Percentiles rank a stretch among this genome's conserved stretches.
phyloP scores from a whole-genome alignment of 2,888 invertebrate genomes.

The Rhimphoctona megacephalus region DNA sequence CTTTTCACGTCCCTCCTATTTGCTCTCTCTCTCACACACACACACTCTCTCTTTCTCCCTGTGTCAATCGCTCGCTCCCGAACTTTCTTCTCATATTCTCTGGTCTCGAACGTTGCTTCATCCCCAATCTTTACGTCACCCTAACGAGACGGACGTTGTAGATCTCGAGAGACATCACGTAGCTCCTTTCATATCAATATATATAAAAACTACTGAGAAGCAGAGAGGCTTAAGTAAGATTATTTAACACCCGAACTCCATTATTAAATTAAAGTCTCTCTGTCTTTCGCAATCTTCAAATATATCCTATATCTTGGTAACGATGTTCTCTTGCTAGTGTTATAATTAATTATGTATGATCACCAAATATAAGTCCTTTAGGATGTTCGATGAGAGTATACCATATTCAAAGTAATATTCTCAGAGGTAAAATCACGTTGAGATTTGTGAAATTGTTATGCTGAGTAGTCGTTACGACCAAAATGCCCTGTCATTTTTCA shows the following conservation, averaged over 20 bases:
- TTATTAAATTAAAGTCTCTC: neutral
- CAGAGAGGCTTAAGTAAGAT: constrained; percentile 1
- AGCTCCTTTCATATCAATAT: constrained; percentile 20
- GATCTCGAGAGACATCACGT: constrained; percentile 32
- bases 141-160: constrained; percentile 52
- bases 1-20: neutral
- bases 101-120: constrained; percentile 34
- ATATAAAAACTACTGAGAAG: neutral
- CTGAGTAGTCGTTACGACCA: neutral
- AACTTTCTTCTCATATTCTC: constrained; percentile 18
- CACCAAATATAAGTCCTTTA: neutral
- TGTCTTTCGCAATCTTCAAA: neutral
- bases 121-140: constrained; percentile 49
- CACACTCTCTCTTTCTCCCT: constrained; percentile 10
- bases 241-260: neutral
- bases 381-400: constrained; percentile 9
- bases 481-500: neutral
- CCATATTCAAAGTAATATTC: constrained; percentile 15
- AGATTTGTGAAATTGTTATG: constrained; percentile 29
- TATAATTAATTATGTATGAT: constrained; percentile 42
- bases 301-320: neutral
- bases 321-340: constrained; percentile 7
- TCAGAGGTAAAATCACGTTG: neutral
- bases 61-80: constrained; percentile 9
- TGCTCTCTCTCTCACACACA: constrained; percentile 29